Conservation (phyloP, 1,140 invertebrate species). For the Trachymyrmex cornetzi region DNA sequence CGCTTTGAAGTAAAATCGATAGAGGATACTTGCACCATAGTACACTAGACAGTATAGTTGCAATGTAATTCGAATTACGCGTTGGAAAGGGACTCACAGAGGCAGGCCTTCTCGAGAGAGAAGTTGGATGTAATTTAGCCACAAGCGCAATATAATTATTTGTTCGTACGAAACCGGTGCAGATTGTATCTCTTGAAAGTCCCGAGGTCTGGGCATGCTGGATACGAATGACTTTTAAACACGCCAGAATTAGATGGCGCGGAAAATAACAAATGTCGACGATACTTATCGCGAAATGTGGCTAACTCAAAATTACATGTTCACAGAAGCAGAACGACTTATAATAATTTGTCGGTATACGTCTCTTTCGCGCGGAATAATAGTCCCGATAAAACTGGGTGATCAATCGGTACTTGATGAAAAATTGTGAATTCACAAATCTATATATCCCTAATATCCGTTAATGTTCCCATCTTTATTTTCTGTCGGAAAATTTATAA, state of each 20-base stretch:
- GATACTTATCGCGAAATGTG: background rate
- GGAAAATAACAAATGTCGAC: conserved; percentile 13
- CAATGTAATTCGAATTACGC: conserved; percentile 1
- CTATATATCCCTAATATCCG: background rate
- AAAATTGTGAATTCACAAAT: background rate
- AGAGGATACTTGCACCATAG: background rate
- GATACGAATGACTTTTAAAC: conserved; percentile 14
- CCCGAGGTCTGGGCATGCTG: background rate
- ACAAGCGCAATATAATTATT: conserved; percentile 27
- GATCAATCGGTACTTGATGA: background rate
- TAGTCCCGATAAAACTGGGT: background rate
- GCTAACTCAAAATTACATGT: conserved; percentile 17
- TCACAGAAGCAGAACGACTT: conserved; percentile 13
- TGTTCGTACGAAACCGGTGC: background rate
- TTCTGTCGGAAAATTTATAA: background rate
- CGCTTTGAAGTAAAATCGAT: conserved; percentile 53
- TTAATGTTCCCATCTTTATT: background rate
- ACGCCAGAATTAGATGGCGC: conserved; percentile 20
- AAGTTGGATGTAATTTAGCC: conserved; percentile 4
- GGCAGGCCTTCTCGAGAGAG: background rate
- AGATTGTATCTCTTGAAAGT: conserved; percentile 1
- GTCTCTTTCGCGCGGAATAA: background rate
- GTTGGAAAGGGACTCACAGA: background rate
- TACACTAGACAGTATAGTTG: background rate
- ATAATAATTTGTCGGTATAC: background rate